These are phyloP conservation scores for Hydrotaea diabolus DNA, from an alignment of 2,888 invertebrate species.

Conservation along the genomic window DNA sequence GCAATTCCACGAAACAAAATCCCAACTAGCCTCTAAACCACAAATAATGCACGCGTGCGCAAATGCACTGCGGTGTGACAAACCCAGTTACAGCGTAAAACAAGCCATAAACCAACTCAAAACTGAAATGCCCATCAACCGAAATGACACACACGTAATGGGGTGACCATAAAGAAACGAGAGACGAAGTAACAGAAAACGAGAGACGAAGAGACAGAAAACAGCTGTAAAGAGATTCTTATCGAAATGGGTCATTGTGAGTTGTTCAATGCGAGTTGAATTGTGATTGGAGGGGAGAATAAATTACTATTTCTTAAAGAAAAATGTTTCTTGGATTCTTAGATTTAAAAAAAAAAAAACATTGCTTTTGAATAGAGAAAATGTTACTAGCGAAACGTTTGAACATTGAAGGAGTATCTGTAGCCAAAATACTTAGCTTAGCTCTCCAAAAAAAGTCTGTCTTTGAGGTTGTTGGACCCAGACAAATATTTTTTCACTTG, in stretches of 20 bases:
- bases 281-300: no score
- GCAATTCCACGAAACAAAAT: slow-evolving; percentile 2
- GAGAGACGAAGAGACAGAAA: not conserved
- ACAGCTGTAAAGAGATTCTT: slow-evolving; percentile 1
- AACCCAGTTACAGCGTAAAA: slow-evolving; percentile 23
- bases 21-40: not conserved
- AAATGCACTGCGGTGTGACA: slow-evolving; percentile 19
- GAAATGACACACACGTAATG: not conserved
- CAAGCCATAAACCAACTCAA: not conserved
- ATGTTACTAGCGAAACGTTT: no score
- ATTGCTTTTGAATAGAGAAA: no score
- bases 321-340: no score
- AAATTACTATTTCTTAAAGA: no score
- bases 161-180: not conserved
- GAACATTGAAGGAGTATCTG: no score
- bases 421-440: no score
- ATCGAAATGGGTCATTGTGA: slow-evolving; percentile 32
- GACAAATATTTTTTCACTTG: no score
- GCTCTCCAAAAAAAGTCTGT: no score
- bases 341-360: no score
- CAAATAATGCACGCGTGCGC: slow-evolving; percentile 23
- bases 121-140: not conserved
- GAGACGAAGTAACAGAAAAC: not conserved
- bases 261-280: not conserved
- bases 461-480: no score